These are phyloP conservation scores for Amiota minor DNA, from an alignment of 2,888 invertebrate genomes.

Conservation along the genomic window DNA sequence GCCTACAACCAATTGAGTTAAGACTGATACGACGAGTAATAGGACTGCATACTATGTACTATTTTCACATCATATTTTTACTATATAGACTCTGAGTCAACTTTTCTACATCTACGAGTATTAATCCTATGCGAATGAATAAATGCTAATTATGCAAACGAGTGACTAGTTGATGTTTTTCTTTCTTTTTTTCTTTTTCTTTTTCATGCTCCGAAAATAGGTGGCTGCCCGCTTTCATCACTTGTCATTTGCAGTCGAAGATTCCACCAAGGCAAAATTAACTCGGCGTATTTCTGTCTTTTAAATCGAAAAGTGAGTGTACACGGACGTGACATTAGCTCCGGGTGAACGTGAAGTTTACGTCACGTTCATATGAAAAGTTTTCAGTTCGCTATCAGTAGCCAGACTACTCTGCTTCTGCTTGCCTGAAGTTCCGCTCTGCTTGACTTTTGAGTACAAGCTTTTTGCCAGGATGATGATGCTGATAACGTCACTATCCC, in stretches of 20 bases:
- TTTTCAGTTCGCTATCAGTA: slow-evolving; percentile 24
- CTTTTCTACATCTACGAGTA: slow-evolving; percentile 28
- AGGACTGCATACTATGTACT: neutral
- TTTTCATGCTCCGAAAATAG: neutral
- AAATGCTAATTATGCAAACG: slow-evolving; percentile 23
- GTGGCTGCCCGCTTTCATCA: slow-evolving; percentile 8
- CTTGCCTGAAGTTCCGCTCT: slow-evolving; percentile 8
- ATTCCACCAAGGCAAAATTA: no score
- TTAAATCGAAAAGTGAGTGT: no score
- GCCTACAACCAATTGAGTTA: slow-evolving; percentile 61
- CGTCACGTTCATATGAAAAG: slow-evolving; percentile 62
- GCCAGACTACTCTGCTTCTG: slow-evolving; percentile 15
- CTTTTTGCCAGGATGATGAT: slow-evolving; percentile 25
- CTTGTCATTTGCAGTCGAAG: slow-evolving; percentile 4
- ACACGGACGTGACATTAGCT: no score
- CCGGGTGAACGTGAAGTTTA: slow-evolving; percentile 58
- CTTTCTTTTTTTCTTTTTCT: neutral
- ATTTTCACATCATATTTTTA: neutral
- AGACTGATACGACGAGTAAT: slow-evolving; percentile 46
- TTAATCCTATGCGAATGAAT: neutral
- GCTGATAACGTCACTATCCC: slow-evolving; percentile 10
- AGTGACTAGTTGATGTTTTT: neutral
- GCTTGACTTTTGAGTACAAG: neutral
- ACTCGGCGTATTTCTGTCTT: no score
- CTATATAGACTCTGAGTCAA: slow-evolving; percentile 30